phyloP scores from a whole-genome alignment of 2,888 invertebrate species.

The Hypomecis atomaria region DNA sequence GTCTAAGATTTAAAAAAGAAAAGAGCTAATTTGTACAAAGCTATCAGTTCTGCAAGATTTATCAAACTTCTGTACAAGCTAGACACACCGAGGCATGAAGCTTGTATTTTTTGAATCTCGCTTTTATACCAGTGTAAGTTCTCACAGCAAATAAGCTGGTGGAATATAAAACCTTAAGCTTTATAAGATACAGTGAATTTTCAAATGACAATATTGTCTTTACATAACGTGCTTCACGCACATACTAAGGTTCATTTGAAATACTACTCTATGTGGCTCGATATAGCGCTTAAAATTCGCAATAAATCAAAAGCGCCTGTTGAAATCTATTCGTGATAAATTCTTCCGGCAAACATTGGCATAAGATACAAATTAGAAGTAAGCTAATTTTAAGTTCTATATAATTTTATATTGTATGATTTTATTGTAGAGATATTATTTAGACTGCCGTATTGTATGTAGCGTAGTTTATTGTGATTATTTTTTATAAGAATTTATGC shows the following conservation, averaged over 20 bases:
- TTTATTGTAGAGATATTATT: slow-evolving; percentile 42
- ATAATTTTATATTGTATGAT: slow-evolving; percentile 42
- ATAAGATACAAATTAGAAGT: slow-evolving; percentile 51
- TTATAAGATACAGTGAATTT: background rate
- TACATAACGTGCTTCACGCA: background rate
- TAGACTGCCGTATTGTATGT: slow-evolving; percentile 50
- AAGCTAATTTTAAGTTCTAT: slow-evolving; percentile 50
- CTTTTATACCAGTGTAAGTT: no score
- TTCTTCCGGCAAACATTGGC: slow-evolving; percentile 37
- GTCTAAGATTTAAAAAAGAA: no score
- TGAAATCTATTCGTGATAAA: slow-evolving; percentile 9
- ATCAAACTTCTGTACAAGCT: no score
- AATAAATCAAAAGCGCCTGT: background rate
- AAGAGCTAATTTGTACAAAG: no score
- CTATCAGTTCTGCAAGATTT: no score
- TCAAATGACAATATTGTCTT: background rate
- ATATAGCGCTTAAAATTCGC: background rate
- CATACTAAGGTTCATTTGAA: background rate
- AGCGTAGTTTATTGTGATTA: slow-evolving; percentile 50
- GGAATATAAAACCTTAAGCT: background rate
- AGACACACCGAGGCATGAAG: no score
- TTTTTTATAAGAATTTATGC: slow-evolving; percentile 37
- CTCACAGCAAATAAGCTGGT: no score
- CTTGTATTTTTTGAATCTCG: no score
- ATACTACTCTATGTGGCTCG: background rate